Percentiles rank a stretch among this genome's conserved stretches.
phyloP scores from a whole-genome alignment of 1,140 invertebrate genomes.

The Aphis gossypii region DNA sequence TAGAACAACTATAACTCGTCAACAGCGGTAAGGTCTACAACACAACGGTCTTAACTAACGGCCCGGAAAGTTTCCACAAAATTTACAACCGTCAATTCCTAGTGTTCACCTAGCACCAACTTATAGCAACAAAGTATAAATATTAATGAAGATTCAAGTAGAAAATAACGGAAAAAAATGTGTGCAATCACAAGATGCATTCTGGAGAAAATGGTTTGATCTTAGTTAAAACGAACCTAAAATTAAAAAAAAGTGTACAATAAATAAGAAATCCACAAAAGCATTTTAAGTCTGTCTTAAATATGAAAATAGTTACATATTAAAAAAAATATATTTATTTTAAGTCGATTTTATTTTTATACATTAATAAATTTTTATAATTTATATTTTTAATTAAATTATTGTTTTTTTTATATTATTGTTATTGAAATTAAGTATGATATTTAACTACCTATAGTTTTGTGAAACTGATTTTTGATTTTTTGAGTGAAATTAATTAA shows the following conservation, averaged over 20 bases:
- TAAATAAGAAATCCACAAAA: too few relatives aligned
- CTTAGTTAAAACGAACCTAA: not conserved
- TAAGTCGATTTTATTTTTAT: too few relatives aligned
- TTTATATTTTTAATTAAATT: not conserved
- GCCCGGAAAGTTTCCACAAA: not conserved
- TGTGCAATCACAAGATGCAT: not conserved
- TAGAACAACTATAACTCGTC: not conserved
- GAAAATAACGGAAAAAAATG: not conserved
- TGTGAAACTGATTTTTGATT: too few relatives aligned
- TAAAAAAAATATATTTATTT: too few relatives aligned
- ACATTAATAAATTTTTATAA: too few relatives aligned
- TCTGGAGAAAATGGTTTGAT: not conserved
- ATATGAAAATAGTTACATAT: too few relatives aligned
- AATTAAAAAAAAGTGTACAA: not conserved
- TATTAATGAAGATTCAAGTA: not conserved
- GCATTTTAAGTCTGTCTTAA: too few relatives aligned
- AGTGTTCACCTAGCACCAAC: not conserved
- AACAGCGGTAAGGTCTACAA: not conserved
- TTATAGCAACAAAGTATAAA: not conserved
- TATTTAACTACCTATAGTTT: not conserved
- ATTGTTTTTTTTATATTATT: too few relatives aligned
- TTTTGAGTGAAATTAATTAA: not conserved
- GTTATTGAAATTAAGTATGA: not conserved
- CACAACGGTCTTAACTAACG: not conserved
- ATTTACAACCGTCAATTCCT: not conserved